Evolutionary conservation across 2,113 vertebrate genomes (phyloP).

Genomic region (Nettapus auritus): DNA sequence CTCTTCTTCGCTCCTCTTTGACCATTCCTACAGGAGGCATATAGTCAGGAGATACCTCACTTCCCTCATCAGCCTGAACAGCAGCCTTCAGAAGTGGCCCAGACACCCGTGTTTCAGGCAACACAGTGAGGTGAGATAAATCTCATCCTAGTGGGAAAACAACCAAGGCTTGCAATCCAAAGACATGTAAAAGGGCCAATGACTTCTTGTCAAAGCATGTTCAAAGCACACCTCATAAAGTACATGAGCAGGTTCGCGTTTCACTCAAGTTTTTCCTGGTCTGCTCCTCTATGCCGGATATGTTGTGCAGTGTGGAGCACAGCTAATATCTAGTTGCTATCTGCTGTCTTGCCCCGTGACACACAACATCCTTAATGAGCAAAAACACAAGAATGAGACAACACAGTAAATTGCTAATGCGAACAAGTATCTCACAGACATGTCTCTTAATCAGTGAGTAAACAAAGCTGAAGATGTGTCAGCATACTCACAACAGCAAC

Average conservation of each 20-base stretch:
- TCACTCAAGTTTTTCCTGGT: neutral
- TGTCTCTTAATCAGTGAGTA: neutral
- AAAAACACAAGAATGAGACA: neutral
- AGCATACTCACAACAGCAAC: neutral
- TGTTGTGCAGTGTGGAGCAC: neutral
- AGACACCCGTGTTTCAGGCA: neutral
- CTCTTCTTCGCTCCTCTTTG: neutral
- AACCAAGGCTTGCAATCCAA: neutral
- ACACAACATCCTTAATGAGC: neutral
- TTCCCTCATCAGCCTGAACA: neutral
- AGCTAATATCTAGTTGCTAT: neutral
- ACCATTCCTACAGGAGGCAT: neutral
- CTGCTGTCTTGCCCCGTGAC: neutral
- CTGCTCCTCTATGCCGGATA: neutral
- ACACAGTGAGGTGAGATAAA: neutral
- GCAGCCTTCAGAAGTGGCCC: neutral
- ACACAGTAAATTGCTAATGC: neutral
- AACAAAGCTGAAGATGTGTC: neutral
- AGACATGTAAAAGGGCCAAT: neutral
- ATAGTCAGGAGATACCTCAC: neutral
- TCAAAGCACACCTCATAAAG: neutral
- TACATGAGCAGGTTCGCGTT: neutral
- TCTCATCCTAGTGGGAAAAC: neutral
- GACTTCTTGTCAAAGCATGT: neutral
- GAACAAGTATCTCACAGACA: neutral